Evolutionary conservation across 1,140 invertebrate genomes (phyloP).

Genomic region (Potamilus streckersoni): DNA sequence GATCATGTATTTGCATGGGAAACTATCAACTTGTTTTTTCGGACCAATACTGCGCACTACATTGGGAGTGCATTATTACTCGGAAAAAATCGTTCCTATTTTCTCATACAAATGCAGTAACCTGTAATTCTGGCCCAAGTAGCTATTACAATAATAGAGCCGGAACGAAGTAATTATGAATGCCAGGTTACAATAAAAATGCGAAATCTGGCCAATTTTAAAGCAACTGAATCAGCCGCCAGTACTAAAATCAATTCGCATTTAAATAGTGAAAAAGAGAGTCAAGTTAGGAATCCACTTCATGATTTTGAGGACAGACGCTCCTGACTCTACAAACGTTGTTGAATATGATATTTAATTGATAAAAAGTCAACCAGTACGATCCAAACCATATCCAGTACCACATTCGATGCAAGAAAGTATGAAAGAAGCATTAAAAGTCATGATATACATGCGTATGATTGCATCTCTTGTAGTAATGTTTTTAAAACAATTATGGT

Average conservation of each 20-base stretch:
- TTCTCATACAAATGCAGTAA: no score
- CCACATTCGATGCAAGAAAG: constrained; percentile 57
- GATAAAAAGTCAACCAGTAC: constrained; percentile 12
- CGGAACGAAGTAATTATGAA: constrained; percentile 7
- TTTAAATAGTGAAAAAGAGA: background rate
- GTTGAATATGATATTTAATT: constrained; percentile 18
- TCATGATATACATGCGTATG: background rate
- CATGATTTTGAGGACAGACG: constrained; percentile 20
- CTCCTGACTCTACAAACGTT: constrained; percentile 20
- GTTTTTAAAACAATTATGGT: no score
- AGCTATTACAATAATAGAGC: background rate
- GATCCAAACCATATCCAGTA: constrained; percentile 41
- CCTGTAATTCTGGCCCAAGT: background rate
- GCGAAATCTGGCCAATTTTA: constrained; percentile 1
- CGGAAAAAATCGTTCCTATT: no score
- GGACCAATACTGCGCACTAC: no score
- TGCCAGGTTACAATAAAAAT: background rate
- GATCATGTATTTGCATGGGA: no score
- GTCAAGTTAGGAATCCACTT: no score
- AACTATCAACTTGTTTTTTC: no score
- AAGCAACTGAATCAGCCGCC: background rate
- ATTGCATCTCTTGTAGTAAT: background rate
- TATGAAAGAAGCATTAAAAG: constrained; percentile 51
- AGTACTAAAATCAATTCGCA: background rate
- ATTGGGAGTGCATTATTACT: no score